Evolutionary conservation across 2,888 invertebrate species (phyloP), one percentile per base, ranked within the genome.

Genomic region (Microctonus brassicae): DNA sequence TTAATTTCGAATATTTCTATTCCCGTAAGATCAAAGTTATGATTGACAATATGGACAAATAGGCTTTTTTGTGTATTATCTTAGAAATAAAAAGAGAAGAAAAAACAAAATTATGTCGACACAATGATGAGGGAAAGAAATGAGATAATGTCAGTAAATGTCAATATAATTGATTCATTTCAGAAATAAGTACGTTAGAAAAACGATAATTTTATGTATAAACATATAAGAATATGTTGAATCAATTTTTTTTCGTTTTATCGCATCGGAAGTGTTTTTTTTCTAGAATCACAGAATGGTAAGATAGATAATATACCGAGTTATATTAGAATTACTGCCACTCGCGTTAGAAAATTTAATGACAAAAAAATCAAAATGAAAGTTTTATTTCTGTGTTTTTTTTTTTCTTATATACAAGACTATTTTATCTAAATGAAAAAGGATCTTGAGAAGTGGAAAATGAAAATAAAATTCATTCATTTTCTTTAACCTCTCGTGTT

Each of bases 401-500:
- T 4, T 26, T 26, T n/a, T n/a, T 24, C 13, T 24, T 13, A 34
- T 20, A 36, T 34, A 11, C 36, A 47, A 71, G 26, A 62, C 61
- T 11, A 39, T 34, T 36, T 55, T 34, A 36, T n/a, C 11, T 24
- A n/a, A 62, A 39, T 26, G 61, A 39, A 7, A 62, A n/a, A n/a
- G 7, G 17, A 6, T 17, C 39, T 39, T 13, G 34, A 33, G 47
- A 53, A 29, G 24, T 29, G 67, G 60, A 69, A 33, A 70, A 65
- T 60, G 69, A 65, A 52, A 64, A 73, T 62, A 58, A 68, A 73
- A 71, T 65, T 68, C 53, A 72, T 76, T 73, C 75, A 75, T 72
- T 75, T 73, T 81, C 78, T 79, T 79, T 73, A 74, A 77, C 17
- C 47, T 47, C 47, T 76, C 78, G 79, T 77, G 81, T 83, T 83